phyloP scores from a whole-genome alignment of 2,888 invertebrate genomes.

The Biston stratarius region DNA sequence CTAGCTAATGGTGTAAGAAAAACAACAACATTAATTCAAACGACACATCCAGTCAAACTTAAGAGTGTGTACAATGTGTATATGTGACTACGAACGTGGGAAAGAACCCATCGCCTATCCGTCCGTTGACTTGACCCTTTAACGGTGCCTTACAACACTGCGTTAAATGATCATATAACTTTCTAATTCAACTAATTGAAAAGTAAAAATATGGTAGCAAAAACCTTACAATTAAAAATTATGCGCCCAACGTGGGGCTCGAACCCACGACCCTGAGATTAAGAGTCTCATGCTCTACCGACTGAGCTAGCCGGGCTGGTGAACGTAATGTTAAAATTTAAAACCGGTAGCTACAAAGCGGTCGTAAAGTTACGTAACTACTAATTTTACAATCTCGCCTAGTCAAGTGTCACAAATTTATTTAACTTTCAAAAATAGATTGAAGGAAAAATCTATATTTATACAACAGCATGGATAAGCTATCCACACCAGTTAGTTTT shows the following conservation, averaged over 20 bases:
- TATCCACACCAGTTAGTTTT: not conserved
- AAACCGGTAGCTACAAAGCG: conserved; percentile 16
- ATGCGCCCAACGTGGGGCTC: conserved; percentile 88
- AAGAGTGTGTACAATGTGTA: conserved; percentile 42
- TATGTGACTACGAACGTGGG: conserved; percentile 70
- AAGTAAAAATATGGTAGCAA: conserved; percentile 24
- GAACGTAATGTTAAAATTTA: not conserved
- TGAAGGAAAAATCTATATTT: not conserved
- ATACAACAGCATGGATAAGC: no score
- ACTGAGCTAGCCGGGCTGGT: conserved; percentile 85
- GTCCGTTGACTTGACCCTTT: conserved; percentile 65
- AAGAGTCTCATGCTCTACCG: conserved; percentile 88
- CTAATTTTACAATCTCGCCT: not conserved
- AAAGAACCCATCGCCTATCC: conserved; percentile 64
- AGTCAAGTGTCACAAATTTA: not conserved
- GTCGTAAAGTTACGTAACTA: not conserved
- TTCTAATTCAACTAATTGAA: conserved; percentile 21
- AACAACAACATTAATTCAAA: conserved; percentile 17
- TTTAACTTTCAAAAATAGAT: not conserved
- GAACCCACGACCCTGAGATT: conserved; percentile 89
- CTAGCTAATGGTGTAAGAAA: conserved; percentile 29
- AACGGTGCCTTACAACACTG: conserved; percentile 66
- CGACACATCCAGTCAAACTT: conserved; percentile 23
- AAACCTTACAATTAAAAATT: conserved; percentile 45
- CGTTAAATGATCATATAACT: conserved; percentile 56